phyloP scores from a whole-genome alignment of 2,797 vertebrate genomes.

The Coranthus polyacanthus region DNA sequence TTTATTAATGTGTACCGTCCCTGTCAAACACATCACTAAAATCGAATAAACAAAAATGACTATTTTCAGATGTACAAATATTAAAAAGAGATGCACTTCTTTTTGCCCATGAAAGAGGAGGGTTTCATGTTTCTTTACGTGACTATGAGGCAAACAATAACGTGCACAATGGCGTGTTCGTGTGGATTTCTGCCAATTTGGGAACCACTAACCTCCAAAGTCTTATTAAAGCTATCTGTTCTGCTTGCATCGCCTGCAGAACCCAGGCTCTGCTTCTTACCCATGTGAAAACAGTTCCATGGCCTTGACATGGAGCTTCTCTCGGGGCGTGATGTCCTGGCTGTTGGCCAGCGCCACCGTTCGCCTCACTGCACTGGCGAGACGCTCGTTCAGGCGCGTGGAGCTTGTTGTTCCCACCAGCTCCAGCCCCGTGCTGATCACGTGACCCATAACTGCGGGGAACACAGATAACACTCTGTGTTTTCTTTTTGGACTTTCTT shows the following conservation, averaged over 20 bases:
- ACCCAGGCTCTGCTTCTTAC: slow-evolving; percentile 82
- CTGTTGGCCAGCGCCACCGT: slow-evolving; percentile 84
- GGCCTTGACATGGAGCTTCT: slow-evolving; percentile 89
- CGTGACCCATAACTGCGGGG: slow-evolving; percentile 91
- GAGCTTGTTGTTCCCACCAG: slow-evolving; percentile 87
- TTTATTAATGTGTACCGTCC: no score
- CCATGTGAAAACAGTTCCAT: slow-evolving; percentile 90
- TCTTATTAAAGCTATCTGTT: background rate
- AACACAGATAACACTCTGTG: slow-evolving; percentile 2
- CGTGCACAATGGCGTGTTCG: no score
- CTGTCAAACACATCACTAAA: no score
- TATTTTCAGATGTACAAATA: no score
- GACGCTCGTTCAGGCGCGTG: slow-evolving; percentile 80
- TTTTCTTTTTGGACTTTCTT: background rate
- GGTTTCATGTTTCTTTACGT: no score
- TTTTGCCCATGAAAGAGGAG: no score
- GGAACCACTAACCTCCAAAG: no score
- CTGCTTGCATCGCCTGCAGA: slow-evolving; percentile 74
- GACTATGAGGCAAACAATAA: no score
- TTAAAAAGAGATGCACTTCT: no score
- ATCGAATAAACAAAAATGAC: no score
- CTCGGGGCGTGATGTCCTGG: slow-evolving; percentile 88
- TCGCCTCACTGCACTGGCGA: slow-evolving; percentile 82
- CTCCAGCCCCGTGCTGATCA: slow-evolving; percentile 89
- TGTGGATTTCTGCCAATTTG: no score